phyloP scores from a whole-genome alignment of 2,797 vertebrate species.

The Rhodeus uyekii region DNA sequence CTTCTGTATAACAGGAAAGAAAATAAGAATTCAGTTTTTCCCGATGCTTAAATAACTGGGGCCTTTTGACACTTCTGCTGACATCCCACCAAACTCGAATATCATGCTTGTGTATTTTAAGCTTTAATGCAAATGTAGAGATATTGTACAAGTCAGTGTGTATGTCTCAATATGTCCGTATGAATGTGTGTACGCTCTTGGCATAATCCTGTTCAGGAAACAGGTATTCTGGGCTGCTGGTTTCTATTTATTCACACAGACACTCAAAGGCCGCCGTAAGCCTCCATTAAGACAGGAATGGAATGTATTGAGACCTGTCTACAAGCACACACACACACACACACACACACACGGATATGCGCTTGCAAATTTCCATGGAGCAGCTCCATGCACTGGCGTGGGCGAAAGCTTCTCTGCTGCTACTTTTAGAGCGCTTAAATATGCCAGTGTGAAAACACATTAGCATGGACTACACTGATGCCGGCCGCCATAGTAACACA shows the following conservation, averaged over 20 bases:
- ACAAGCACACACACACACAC: slow-evolving; percentile 42
- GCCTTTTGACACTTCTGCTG: neutral
- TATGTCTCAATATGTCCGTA: slow-evolving; percentile 8
- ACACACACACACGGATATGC: slow-evolving; percentile 38
- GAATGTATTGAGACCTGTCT: slow-evolving; percentile 52
- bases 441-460: slow-evolving; percentile 55
- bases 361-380: slow-evolving; percentile 50
- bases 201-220: slow-evolving; percentile 52
- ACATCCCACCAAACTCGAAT: neutral
- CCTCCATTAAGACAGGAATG: slow-evolving; percentile 53
- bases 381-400: slow-evolving; percentile 53
- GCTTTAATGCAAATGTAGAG: slow-evolving; percentile 14
- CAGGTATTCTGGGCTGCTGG: slow-evolving; percentile 61
- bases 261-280: slow-evolving; percentile 44
- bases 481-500: slow-evolving; percentile 26
- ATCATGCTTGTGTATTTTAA: neutral
- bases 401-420: slow-evolving; percentile 53
- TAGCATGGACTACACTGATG: slow-evolving; percentile 16
- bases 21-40: neutral
- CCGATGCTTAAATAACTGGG: neutral
- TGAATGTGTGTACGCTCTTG: slow-evolving; percentile 41
- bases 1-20: neutral
- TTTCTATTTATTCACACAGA: slow-evolving; percentile 49
- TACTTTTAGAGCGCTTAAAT: slow-evolving; percentile 55
- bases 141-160: slow-evolving; percentile 12